These are phyloP conservation scores for Nephrotoma flavescens DNA, from an alignment of 2,888 invertebrate genomes.

Conservation along the genomic window DNA sequence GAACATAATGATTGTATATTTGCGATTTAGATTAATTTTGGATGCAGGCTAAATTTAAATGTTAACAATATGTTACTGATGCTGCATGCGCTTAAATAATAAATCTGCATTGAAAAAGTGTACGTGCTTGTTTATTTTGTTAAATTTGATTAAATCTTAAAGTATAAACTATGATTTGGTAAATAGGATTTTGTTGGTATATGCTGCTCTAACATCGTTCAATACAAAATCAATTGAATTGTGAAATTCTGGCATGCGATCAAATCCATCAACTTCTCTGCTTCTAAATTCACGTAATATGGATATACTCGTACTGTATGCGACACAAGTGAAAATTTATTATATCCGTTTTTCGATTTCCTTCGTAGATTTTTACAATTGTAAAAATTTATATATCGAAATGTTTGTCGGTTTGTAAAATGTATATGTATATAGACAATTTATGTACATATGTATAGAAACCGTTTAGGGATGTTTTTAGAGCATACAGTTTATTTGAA, in stretches of 20 bases:
- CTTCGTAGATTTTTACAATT: not conserved
- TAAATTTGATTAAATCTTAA: not conserved
- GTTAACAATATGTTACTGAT: not conserved
- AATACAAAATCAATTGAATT: not conserved
- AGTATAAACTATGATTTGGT: not conserved
- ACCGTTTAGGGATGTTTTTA: not conserved
- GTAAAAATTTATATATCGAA: not conserved
- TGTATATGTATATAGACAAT: not conserved
- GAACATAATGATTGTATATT: not conserved
- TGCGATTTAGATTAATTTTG: not conserved
- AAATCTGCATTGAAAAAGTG: not conserved
- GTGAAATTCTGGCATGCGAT: not conserved
- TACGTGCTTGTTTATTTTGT: not conserved
- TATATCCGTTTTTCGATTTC: not conserved
- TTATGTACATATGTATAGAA: not conserved
- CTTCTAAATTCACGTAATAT: not conserved
- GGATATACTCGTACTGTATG: not conserved
- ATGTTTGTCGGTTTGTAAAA: not conserved
- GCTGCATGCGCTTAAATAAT: not conserved
- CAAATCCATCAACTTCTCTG: not conserved
- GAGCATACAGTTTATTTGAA: not conserved
- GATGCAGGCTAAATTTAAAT: not conserved
- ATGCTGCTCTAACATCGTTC: not conserved
- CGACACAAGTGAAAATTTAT: not conserved
- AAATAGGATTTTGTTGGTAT: not conserved